These are phyloP conservation scores for Tiaroga cobitis DNA, from an alignment of 2,797 vertebrate genomes.

Conservation along the genomic window DNA sequence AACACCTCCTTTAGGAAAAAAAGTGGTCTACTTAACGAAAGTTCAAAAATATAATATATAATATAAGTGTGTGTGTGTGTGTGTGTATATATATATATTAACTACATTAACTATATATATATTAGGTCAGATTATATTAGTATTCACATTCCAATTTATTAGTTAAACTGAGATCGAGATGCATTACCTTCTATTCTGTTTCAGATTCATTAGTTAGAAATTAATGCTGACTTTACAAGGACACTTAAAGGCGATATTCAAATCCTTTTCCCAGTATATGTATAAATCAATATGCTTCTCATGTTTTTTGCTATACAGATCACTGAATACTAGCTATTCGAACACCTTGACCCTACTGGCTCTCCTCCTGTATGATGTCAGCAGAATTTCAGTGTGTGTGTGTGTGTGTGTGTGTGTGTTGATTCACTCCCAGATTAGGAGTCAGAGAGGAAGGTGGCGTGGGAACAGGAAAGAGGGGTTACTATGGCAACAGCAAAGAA, in stretches of 20 bases:
- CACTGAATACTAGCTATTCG: not conserved
- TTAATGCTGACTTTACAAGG: slow-evolving; percentile 18
- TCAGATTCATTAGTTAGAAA: not conserved
- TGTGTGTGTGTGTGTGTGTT: slow-evolving; percentile 39
- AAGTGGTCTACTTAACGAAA: no score
- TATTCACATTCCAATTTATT: not conserved
- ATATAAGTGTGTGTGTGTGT: no score
- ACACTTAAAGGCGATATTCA: slow-evolving; percentile 12
- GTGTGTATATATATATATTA: not conserved
- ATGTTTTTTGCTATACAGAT: slow-evolving; percentile 23
- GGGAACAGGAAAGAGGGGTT: slow-evolving; percentile 61
- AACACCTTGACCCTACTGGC: slow-evolving; percentile 24
- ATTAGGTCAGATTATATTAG: not conserved
- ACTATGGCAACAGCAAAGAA: slow-evolving; percentile 57
- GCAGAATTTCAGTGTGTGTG: slow-evolving; percentile 30
- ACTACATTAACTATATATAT: no score
- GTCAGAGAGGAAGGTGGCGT: slow-evolving; percentile 36
- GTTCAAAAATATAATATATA: no score
- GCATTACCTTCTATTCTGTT: not conserved
- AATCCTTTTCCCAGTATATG: slow-evolving; percentile 26
- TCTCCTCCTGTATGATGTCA: slow-evolving; percentile 37
- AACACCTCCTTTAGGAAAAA: no score
- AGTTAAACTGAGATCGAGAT: not conserved
- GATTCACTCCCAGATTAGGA: slow-evolving; percentile 52
- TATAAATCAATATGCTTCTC: slow-evolving; percentile 43